phyloP scores from a whole-genome alignment of 2,113 vertebrate species.

The Patagioenas fasciata region DNA sequence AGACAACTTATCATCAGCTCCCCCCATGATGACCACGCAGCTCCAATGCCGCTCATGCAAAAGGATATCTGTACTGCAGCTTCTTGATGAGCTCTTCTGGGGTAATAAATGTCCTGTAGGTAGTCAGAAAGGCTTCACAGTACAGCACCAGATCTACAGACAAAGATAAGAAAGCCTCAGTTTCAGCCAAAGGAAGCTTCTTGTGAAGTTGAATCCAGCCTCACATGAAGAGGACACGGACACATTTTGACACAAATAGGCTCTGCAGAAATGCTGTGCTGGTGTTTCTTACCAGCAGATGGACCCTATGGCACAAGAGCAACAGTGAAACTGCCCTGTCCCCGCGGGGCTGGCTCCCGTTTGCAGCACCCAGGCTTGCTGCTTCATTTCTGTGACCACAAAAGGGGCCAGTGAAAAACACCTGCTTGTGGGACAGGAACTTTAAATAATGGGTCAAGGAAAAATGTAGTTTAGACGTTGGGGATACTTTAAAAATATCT shows the following conservation, averaged over 20 bases:
- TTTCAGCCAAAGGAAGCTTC: not conserved
- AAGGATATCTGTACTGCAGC: constrained; percentile 99
- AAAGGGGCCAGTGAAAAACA: not conserved
- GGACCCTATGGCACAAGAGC: constrained; percentile 15
- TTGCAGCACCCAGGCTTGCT: not conserved
- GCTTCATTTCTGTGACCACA: not conserved
- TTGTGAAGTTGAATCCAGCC: not conserved
- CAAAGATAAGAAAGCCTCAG: not conserved
- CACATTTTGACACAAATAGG: not conserved
- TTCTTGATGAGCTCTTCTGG: constrained; percentile 98
- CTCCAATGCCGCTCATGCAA: not conserved
- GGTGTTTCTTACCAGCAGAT: constrained; percentile 33
- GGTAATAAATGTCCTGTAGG: constrained; percentile 95
- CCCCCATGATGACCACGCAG: accelerated
- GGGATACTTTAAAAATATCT: not conserved
- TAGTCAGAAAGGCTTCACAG: constrained; percentile 98
- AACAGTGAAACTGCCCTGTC: not conserved
- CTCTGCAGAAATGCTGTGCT: not conserved
- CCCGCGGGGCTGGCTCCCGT: not conserved
- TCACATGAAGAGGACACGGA: not conserved
- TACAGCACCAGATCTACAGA: constrained; percentile 92
- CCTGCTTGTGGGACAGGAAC: not conserved
- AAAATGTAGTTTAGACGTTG: not conserved
- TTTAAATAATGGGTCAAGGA: not conserved
- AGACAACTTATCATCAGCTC: not conserved